Conservation (phyloP, 2,113 vertebrate species). For the Monarcha castaneiventris region DNA sequence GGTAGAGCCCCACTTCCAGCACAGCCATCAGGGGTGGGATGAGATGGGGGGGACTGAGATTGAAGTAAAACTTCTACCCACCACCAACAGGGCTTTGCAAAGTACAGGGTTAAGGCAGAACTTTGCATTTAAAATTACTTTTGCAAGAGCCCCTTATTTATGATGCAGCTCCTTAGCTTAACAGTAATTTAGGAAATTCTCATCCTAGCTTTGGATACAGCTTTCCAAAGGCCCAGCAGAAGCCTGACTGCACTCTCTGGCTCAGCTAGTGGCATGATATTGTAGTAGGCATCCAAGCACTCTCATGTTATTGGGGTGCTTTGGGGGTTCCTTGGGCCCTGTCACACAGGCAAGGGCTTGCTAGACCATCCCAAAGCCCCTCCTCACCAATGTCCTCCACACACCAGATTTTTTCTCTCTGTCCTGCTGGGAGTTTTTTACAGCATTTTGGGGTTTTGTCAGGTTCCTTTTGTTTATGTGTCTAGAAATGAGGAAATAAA, state of each 20-base stretch:
- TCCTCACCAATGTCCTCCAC: neutral
- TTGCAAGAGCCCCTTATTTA: neutral
- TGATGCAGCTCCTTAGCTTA: neutral
- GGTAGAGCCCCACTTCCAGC: neutral
- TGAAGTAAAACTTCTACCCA: neutral
- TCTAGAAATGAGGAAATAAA: conserved; percentile 25
- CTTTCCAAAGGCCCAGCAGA: neutral
- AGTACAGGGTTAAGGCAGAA: neutral
- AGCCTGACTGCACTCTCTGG: neutral
- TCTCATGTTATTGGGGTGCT: neutral
- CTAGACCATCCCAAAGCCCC: neutral
- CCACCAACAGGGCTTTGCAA: neutral
- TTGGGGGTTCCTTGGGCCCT: neutral
- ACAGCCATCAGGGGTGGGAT: neutral
- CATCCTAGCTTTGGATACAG: neutral
- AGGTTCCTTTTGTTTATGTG: neutral
- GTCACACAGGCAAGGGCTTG: neutral
- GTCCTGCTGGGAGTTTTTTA: neutral
- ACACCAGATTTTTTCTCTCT: neutral
- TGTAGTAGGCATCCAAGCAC: neutral
- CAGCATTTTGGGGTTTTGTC: neutral
- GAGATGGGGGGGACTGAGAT: neutral
- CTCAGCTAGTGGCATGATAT: neutral
- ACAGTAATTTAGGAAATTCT: neutral
- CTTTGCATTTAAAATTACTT: neutral